phyloP scores from a whole-genome alignment of 2,797 vertebrate genomes.

The Brotula barbata region DNA sequence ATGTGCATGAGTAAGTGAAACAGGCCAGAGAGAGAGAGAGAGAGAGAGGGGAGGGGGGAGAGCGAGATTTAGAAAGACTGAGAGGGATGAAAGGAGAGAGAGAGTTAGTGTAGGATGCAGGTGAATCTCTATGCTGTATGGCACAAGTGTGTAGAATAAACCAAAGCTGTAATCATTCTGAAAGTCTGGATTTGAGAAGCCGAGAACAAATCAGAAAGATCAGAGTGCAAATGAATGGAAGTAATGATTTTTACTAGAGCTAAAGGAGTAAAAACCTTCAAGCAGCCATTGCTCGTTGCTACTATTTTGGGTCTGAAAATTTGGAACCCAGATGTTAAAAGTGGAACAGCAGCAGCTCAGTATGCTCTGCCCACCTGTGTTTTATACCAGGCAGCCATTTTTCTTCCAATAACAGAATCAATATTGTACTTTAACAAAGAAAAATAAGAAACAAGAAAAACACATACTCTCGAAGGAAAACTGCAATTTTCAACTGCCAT shows the following conservation, averaged over 20 bases:
- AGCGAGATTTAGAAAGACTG: background rate
- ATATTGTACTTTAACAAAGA: background rate
- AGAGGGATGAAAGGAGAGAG: slow-evolving; percentile 5
- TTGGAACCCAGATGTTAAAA: background rate
- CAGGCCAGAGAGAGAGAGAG: background rate
- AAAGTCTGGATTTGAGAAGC: too few relatives aligned
- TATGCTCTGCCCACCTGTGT: background rate
- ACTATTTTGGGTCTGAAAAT: too few relatives aligned
- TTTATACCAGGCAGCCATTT: background rate
- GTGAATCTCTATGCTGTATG: background rate
- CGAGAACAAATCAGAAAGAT: too few relatives aligned
- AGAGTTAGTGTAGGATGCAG: background rate
- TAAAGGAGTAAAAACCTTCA: too few relatives aligned
- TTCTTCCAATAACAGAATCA: background rate
- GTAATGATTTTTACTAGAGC: too few relatives aligned
- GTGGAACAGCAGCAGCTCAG: background rate
- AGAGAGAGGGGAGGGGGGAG: background rate
- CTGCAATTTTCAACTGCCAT: background rate
- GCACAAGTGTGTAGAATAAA: too few relatives aligned
- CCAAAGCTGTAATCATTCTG: too few relatives aligned
- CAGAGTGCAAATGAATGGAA: too few relatives aligned
- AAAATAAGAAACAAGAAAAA: too few relatives aligned
- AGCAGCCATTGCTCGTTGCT: too few relatives aligned
- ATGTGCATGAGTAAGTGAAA: slow-evolving; percentile 15
- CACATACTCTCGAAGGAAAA: background rate